Base-by-base conservation (phyloP, 2,888 invertebrate species). In the Tridacna gigas region DNA sequence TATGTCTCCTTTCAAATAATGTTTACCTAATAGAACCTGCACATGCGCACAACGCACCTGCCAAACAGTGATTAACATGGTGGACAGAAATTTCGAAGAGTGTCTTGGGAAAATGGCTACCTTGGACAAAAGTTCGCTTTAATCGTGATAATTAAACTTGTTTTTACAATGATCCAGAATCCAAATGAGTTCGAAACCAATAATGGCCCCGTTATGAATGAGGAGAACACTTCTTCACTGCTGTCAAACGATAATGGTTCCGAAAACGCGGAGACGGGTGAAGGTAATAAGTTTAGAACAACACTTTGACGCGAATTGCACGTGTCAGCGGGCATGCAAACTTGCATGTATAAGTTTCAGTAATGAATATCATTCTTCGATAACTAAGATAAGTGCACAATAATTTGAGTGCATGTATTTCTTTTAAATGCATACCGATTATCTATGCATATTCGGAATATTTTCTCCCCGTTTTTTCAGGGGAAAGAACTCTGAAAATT, bases 141-240 rank as follows among this genome's bases (percentile, higher is more conserved):
- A 37, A 71, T 71, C 47, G 51, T 13, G 20, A 9, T 15, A 51
- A 51, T 20, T 13, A 71, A 20, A 63, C 22, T 61, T 26, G 13
- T 63, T 37, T 37, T 65, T 26, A 86, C 80, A 84, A 89, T 89
- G 89, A 89, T 89, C 81, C 89, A 89, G 79, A 86, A 86, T 69
- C 84, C 89, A 66, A 87, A 86, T 84, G 86, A 89, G 75, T 67
- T 82, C 47, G 89, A 86, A 65, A 60, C 83, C 25, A 75, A 80
- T 28, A 77, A 78, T 61, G 69, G 74, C 45, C 63, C 84, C 51
- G 83, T 83, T 22, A 85, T 83, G 81, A 85, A 79, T 65, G 83
- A 85, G 61, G 85, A 83, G n/a, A 77, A 77, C 60, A n/a, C 48
- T 15, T 71, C 81, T 22, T 26, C 73, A 48, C 74, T 79, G 83